Base-by-base conservation (phyloP, 2,797 vertebrate genomes). In the Takifugu rubripes region DNA sequence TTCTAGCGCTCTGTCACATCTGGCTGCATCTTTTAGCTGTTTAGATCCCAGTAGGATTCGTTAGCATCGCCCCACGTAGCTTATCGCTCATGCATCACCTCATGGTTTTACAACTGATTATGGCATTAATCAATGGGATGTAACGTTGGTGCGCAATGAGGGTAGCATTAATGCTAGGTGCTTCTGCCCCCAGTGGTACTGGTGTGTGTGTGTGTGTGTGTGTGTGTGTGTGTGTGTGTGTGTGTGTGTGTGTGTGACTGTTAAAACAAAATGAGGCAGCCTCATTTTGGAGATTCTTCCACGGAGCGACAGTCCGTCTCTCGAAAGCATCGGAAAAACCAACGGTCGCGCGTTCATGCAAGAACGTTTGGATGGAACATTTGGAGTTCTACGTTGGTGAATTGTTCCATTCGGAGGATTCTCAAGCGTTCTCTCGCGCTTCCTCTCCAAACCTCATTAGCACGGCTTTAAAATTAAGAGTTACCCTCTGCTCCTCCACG, bases 381-480 rank as follows among this genome's bases (percentile, higher is more conserved):
- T 11, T 9, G 31, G 7, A 40, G 36, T 12, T 14, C 10, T 12
- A 40, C 36, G 12, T 40, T 5, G 36, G 12, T 14, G 36, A 40
- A 14, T 40, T 40, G 11, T 14, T 40, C 36, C 36, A 12, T 68
- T 68, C 59, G 43, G 31, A 64, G 53, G 58, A 63, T 56, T 66
- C 51, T 52, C 68, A 47, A 49, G 36, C 36, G 12, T 10, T 40
- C 36, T 40, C 36, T 14, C 36, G 12, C 4, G 36, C 36, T 40
- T 40, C 40, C 66, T 75, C 68, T 71, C 50, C 44, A 64, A 87
- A 75, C 65, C 75, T 84, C 78, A 84, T 90, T 85, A 86, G 62
- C 44, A 29, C 64, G 69, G 63, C 72, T 81, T 73, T 75, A 77
- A 74, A 87, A 79, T 84, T 78, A 77, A 81, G 79, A 85, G 78